Evolutionary conservation across 2,797 vertebrate species (phyloP), one percentile per base, ranked within the genome.

Genomic region (Podarcis siculus): DNA sequence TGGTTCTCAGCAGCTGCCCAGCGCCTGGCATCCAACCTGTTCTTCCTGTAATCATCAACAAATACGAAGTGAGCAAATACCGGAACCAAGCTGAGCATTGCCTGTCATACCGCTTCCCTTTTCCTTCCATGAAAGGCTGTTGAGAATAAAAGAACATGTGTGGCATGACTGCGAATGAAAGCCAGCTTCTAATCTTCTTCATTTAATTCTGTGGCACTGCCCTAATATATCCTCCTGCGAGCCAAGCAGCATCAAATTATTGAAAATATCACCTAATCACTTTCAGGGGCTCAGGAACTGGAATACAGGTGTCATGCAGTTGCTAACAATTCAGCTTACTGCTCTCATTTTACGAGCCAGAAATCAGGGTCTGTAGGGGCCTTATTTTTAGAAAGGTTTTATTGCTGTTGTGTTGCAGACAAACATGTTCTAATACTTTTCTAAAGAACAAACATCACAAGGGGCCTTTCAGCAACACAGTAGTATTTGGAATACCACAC

Each of bases 201-300:
- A 30, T 25, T 86, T 71, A 71, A 21, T 86, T 86, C 77, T 79
- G 45, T 37, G 45, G 77, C 77, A 72, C 30, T 80, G 49, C 78
- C 39, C 37, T 13, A 8, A 45, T 39, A 71, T 72, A 71, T 80
- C 85, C 3, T 66, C 49, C 77, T 23, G 58, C 23, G 39, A 19
- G 37, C 15, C 58, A 21, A 58, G 72, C 79, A 72, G 45, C 76
- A 72, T 37, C 66, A 67, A 42, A 85, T 77, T 45, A 10, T 25
- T 71, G 76, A 86, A 86, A 86, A 72, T 30, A 80, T 67, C 73
- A 78, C 12, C 8, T 61, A 75, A 58, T 84, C 55, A 71, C 79
- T 86, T 86, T 66, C n/a, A 86, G 1, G n/a, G 9, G 6, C 49
- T 64, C 12, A 73, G 37, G 6, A 87, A 73, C 25, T n/a, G 37